Evolutionary conservation across 2,797 vertebrate genomes (phyloP).

Genomic region (Eospalax fontanierii): DNA sequence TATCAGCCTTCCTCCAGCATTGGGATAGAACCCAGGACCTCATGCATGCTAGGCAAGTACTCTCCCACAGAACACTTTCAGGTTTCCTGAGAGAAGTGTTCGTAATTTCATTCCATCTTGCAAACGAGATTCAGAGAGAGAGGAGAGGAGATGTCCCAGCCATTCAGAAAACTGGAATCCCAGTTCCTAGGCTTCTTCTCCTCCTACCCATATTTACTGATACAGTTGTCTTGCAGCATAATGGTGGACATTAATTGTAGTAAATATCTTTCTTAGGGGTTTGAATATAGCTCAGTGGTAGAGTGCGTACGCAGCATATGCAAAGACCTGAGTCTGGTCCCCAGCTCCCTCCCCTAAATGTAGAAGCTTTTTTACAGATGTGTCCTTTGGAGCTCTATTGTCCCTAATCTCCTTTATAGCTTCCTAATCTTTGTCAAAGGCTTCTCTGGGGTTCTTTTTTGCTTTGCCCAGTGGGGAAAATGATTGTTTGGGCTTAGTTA

Average conservation of each 20-base stretch:
- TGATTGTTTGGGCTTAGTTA: conserved; percentile 38
- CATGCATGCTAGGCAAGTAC: neutral
- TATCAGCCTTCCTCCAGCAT: no score
- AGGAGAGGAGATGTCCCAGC: neutral
- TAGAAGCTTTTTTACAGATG: neutral
- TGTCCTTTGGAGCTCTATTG: conserved; percentile 42
- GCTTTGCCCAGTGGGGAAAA: conserved; percentile 59
- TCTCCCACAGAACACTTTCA: neutral
- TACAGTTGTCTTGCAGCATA: neutral
- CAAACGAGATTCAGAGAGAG: neutral
- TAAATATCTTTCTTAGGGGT: neutral
- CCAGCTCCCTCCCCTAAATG: neutral
- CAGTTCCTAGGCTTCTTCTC: neutral
- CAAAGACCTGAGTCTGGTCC: neutral
- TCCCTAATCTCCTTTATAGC: neutral
- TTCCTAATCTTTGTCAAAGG: conserved; percentile 62
- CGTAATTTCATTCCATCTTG: conserved; percentile 30
- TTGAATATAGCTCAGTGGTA: neutral
- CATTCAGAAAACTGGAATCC: neutral
- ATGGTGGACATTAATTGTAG: conserved; percentile 3
- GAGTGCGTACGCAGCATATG: neutral
- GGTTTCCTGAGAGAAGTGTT: neutral
- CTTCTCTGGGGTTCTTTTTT: conserved; percentile 66
- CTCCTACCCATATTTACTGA: neutral
- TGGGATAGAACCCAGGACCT: neutral